Evolutionary conservation across 2,797 vertebrate species (phyloP).

Genomic region (Gymnopithys bicolor): DNA sequence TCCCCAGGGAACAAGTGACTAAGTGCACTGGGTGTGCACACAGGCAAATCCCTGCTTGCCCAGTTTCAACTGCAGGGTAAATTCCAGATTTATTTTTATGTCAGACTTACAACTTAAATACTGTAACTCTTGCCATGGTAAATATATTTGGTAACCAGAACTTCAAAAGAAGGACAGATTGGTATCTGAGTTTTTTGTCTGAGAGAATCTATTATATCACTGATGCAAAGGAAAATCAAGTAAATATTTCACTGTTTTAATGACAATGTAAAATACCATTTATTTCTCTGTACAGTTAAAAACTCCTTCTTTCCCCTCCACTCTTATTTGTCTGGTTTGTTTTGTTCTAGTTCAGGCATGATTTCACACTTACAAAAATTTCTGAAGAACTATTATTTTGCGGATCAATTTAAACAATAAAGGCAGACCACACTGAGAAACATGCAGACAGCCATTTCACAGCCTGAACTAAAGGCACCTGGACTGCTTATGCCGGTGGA

Average conservation of each 20-base stretch:
- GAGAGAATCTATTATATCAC: not conserved
- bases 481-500: not conserved
- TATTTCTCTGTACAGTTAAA: not conserved
- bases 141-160: not conserved
- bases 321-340: not conserved
- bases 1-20: not conserved
- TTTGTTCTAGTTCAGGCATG: constrained; percentile 20
- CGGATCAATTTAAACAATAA: constrained; percentile 16
- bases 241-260: not conserved
- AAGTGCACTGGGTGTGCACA: not conserved
- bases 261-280: not conserved
- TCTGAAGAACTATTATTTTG: constrained; percentile 9
- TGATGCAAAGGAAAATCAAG: not conserved
- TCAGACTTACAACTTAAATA: not conserved
- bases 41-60: not conserved
- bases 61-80: not conserved
- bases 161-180: not conserved
- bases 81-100: not conserved
- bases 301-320: not conserved
- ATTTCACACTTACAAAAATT: constrained; percentile 23
- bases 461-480: not conserved
- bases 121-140: not conserved
- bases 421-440: not conserved
- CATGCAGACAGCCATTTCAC: not conserved
- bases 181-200: not conserved